These are phyloP conservation scores for Pachycephus smyrnensis DNA, from an alignment of 2,888 invertebrate genomes.

Conservation along the genomic window DNA sequence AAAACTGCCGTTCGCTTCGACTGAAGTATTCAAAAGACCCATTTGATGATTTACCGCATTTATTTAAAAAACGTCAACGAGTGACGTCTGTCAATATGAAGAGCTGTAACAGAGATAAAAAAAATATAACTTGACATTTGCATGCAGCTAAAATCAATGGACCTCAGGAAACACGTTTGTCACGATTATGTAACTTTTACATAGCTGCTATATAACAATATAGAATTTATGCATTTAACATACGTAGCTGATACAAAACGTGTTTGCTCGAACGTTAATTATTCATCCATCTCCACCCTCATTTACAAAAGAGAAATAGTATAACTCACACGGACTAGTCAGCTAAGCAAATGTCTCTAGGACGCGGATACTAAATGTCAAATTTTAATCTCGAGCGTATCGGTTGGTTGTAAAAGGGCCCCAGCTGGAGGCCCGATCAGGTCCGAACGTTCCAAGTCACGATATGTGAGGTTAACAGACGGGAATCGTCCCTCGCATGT, in stretches of 20 bases:
- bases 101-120: neutral
- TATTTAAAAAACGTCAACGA: no score
- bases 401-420: neutral
- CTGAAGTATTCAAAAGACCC: neutral
- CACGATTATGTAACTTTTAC: neutral
- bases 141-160: neutral
- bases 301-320: neutral
- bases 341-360: constrained; percentile 40
- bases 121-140: neutral
- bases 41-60: no score
- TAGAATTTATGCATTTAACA: neutral
- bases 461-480: constrained; percentile 22
- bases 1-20: neutral
- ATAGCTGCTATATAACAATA: neutral
- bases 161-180: neutral
- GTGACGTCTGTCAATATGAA: no score
- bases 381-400: neutral
- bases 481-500: constrained; percentile 25
- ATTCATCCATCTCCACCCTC: constrained; percentile 18
- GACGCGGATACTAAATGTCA: neutral
- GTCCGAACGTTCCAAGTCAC: constrained; percentile 28
- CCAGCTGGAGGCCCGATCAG: constrained; percentile 1
- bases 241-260: neutral
- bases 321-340: constrained; percentile 12
- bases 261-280: neutral